A percentile compares a stretch with the other conserved stretches of the same genome.
These are phyloP conservation scores for Eilema caniola DNA, from an alignment of 2,888 invertebrate species.

Conservation along the genomic window DNA sequence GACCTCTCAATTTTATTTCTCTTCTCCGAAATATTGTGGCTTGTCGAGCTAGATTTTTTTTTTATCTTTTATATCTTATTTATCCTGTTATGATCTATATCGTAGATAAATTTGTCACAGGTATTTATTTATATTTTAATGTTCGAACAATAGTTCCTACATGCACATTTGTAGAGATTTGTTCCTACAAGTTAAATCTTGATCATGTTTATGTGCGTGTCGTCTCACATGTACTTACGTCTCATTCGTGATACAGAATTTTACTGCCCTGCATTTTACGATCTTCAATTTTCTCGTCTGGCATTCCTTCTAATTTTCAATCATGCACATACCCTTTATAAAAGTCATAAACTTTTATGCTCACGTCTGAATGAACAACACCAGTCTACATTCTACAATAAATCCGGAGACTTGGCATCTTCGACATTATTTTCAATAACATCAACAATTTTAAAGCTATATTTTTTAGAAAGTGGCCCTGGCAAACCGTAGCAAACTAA, in stretches of 20 bases:
- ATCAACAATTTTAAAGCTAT: slow-evolving; percentile 45
- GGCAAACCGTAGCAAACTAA: slow-evolving; percentile 66
- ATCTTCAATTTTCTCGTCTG: slow-evolving; percentile 27
- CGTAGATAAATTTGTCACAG: slow-evolving; percentile 34
- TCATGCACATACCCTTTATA: slow-evolving; percentile 24
- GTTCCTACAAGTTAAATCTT: background rate
- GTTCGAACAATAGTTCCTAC: background rate
- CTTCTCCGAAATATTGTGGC: slow-evolving; percentile 30
- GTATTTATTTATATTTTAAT: background rate
- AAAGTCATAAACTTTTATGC: slow-evolving; percentile 33
- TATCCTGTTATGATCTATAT: slow-evolving; percentile 34
- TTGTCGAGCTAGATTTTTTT: slow-evolving; percentile 37
- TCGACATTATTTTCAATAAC: slow-evolving; percentile 50
- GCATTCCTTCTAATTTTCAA: slow-evolving; percentile 43
- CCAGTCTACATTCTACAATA: slow-evolving; percentile 33
- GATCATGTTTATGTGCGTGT: slow-evolving; percentile 10
- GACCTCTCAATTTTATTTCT: slow-evolving; percentile 40
- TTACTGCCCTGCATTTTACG: slow-evolving; percentile 35
- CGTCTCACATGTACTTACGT: slow-evolving; percentile 7
- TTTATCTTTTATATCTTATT: slow-evolving; percentile 22
- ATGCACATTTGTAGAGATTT: background rate
- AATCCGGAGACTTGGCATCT: slow-evolving; percentile 29
- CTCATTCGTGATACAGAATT: slow-evolving; percentile 25
- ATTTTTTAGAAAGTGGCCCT: slow-evolving; percentile 64
- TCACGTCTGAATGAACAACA: slow-evolving; percentile 36